Percentiles rank a stretch among this genome's conserved stretches.
These are phyloP conservation scores for Pelodiscus sinensis DNA, from an alignment of 2,113 vertebrate genomes.

Conservation along the genomic window DNA sequence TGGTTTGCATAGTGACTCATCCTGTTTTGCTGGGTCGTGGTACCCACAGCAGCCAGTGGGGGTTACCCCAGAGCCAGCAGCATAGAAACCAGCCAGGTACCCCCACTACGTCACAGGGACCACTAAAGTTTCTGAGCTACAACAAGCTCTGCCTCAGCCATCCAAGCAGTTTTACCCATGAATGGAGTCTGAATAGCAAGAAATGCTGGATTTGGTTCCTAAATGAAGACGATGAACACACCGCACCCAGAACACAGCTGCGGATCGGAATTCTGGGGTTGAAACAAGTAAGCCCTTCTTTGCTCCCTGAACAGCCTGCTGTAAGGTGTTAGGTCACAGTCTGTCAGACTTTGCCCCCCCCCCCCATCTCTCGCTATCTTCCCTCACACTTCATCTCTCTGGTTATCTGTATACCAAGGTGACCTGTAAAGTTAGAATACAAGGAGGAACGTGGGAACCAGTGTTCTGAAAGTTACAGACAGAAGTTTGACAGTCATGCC, in stretches of 20 bases:
- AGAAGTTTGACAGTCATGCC: not conserved
- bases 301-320: not conserved
- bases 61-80: too few species aligned
- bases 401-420: fast-evolving
- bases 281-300: constrained; percentile 4
- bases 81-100: too few species aligned
- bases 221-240: not conserved
- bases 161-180: constrained; percentile 54
- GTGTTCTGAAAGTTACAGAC: fast-evolving
- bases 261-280: constrained; percentile 37
- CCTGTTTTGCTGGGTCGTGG: too few species aligned
- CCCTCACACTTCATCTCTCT: not conserved
- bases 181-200: constrained; percentile 52
- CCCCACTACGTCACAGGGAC: too few species aligned
- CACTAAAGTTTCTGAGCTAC: not conserved
- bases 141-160: not conserved
- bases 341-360: not conserved
- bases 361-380: fast-evolving
- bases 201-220: not conserved
- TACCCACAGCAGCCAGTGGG: too few species aligned
- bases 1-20: too few species aligned
- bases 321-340: fast-evolving
- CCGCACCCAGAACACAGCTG: constrained; percentile 11
- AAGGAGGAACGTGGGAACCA: fast-evolving
- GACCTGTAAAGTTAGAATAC: fast-evolving